Base-by-base conservation (phyloP, 2,797 vertebrate genomes). In the Mus caroli region DNA sequence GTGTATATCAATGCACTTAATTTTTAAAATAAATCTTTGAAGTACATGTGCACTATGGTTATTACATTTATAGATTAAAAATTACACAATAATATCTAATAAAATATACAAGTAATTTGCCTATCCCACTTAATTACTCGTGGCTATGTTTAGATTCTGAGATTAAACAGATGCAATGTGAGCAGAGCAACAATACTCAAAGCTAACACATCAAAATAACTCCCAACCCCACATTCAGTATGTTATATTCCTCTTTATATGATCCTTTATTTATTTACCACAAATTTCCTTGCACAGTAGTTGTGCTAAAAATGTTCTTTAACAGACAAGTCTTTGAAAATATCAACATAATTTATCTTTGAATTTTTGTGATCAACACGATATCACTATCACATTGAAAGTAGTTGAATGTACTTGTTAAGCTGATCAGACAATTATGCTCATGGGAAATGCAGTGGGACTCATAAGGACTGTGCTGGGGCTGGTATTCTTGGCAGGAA, bases 11-110 rank as follows among this genome's bases (percentile, higher is more conserved):
- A 94, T 3, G 64, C 87, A 88, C 13, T 92, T 69, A 82, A 94
- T 92, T 94, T 10, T 58, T 60, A 83, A 43, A 95, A 75, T 19
- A 93, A 93, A n/a, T 2, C 20, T 87, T 92, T 76, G 56, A 96
- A 76, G 20, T 62, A 52, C 6, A 64, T 64, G 67, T 77, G 67
- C 1, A 85, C 24, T 52, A 40, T 46, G 67, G 31, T 50, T 79
- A 87, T 28, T 79, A 84, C 40, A 20, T 92, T 78, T 56, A 37
- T 84, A 92, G 64, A 73, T 64, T 3, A 87, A 76, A 20, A 73
- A 93, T 64, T 76, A 71, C 22, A 31, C 43, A 91, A 88, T 84
- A 93, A 82, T 58, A 76, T 13, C 14, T 90, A 26, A 37, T n/a
- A 88, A 34, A 90, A 94, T 90, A 91, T 87, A 79, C n/a, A 79